phyloP scores from a whole-genome alignment of 2,888 invertebrate genomes.

The Molorchus minor region DNA sequence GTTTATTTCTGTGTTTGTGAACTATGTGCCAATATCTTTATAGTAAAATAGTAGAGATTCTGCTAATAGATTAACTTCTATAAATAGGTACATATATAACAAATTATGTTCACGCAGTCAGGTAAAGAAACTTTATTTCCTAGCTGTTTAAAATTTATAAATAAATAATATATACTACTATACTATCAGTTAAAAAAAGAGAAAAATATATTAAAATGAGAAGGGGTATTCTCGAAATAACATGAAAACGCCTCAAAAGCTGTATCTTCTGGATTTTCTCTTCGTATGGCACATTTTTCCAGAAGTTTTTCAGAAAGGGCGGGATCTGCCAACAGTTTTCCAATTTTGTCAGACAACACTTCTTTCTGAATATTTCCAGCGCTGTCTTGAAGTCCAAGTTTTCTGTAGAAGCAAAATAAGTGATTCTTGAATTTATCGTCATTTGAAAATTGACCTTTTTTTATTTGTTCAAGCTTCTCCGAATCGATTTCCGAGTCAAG shows the following conservation, averaged over 20 bases:
- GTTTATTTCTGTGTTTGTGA: no score
- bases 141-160: no score
- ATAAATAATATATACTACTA: no score
- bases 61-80: no score
- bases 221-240: conserved; percentile 26
- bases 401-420: conserved; percentile 39
- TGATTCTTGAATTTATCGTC: conserved; percentile 41
- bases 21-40: no score
- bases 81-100: no score
- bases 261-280: conserved; percentile 25
- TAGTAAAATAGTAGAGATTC: no score
- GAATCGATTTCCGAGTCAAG: conserved; percentile 31
- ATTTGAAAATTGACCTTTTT: conserved; percentile 35
- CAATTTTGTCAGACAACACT: conserved; percentile 21
- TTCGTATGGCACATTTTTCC: conserved; percentile 28
- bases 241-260: conserved; percentile 28
- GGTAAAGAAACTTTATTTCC: no score
- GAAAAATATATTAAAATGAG: conserved; percentile 19
- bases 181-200: conserved; percentile 9
- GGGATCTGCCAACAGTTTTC: conserved; percentile 13
- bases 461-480: conserved; percentile 33
- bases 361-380: conserved; percentile 39
- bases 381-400: conserved; percentile 38
- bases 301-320: conserved; percentile 17
- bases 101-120: no score